Conservation (phyloP, 2,113 vertebrate genomes). For the Todiramphus saurophagus region DNA sequence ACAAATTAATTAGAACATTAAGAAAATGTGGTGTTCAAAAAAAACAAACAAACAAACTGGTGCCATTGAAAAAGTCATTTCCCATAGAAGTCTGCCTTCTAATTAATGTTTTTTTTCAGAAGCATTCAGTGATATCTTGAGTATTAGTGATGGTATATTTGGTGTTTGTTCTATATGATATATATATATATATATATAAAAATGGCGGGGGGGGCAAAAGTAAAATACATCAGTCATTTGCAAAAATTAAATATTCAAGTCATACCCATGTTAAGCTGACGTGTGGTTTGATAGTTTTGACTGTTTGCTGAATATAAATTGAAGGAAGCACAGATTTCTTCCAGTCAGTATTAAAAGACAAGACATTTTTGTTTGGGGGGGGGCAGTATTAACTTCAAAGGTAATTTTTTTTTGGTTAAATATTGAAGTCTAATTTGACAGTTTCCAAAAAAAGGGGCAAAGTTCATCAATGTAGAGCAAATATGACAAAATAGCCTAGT, state of each 20-base stretch:
- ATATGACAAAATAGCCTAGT: constrained; percentile 82
- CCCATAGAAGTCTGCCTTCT: constrained; percentile 78
- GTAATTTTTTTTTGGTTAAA: constrained; percentile 34
- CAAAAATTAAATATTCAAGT: constrained; percentile 65
- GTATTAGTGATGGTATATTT: constrained; percentile 80
- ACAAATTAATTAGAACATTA: constrained; percentile 66
- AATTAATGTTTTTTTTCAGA: constrained; percentile 72
- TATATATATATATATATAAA: constrained; percentile 71
- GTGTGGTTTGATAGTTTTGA: constrained; percentile 76
- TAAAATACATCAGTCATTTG: constrained; percentile 70
- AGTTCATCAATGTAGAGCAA: constrained; percentile 77
- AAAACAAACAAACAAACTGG: constrained; percentile 25
- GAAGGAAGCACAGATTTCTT: constrained; percentile 77
- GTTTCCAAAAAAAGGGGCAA: constrained; percentile 61
- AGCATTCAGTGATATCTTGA: constrained; percentile 79
- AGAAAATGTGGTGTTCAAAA: constrained; percentile 68
- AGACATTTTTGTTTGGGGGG: constrained; percentile 17
- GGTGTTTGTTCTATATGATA: constrained; percentile 78
- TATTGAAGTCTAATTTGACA: constrained; percentile 74
- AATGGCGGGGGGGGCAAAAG: constrained; percentile 46
- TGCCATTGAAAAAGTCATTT: constrained; percentile 76
- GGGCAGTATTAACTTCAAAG: constrained; percentile 44
- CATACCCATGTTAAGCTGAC: constrained; percentile 74
- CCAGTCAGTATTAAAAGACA: constrained; percentile 68
- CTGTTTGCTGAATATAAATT: constrained; percentile 76